Evolutionary conservation across 2,113 vertebrate species (phyloP).

Genomic region (Sander lucioperca): DNA sequence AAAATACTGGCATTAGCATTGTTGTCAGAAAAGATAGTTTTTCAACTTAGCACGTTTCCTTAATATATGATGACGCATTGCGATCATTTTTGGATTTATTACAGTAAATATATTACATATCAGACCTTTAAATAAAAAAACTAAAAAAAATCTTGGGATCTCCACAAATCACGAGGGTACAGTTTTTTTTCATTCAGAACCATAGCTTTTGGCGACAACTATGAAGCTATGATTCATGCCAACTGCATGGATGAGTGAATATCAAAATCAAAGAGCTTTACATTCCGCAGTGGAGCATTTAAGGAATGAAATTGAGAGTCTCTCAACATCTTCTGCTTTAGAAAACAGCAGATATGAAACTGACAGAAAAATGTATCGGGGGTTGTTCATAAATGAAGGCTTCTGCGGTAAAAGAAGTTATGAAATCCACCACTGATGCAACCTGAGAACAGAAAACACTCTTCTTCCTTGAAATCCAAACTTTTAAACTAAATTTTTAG

Average conservation of each 20-base stretch:
- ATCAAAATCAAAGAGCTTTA: background rate
- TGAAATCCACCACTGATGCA: constrained; percentile 47
- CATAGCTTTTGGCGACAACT: background rate
- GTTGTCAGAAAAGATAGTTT: no score
- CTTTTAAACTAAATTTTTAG: background rate
- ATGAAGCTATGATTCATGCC: background rate
- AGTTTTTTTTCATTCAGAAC: background rate
- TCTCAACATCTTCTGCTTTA: background rate
- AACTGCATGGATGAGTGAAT: background rate
- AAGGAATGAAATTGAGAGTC: background rate
- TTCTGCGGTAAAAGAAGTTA: constrained; percentile 40
- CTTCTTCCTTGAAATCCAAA: constrained; percentile 21
- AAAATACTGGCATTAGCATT: no score
- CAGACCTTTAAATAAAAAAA: background rate
- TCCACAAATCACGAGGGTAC: background rate
- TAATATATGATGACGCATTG: no score
- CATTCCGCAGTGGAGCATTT: background rate
- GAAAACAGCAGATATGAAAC: constrained; percentile 10
- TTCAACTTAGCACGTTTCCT: no score
- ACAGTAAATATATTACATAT: no score
- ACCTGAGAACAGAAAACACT: constrained; percentile 26
- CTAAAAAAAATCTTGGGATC: background rate
- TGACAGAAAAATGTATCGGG: constrained; percentile 8
- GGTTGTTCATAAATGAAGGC: constrained; percentile 17
- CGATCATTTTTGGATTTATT: no score